These are phyloP conservation scores for Stenchaetothrips biformis DNA, from an alignment of 2,888 invertebrate species.

Conservation along the genomic window DNA sequence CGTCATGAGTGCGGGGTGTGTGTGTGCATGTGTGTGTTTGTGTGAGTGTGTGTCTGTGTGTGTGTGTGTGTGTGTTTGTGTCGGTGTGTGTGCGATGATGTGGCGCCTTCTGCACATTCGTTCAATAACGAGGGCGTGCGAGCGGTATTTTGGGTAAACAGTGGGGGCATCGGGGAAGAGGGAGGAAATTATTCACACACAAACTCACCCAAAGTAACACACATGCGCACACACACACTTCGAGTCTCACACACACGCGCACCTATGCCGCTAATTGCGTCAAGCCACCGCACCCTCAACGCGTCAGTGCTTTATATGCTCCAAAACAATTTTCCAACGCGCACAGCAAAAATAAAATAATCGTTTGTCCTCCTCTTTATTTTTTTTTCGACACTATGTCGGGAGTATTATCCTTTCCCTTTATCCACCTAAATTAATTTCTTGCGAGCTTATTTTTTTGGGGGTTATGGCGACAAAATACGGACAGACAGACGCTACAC, in stretches of 20 bases:
- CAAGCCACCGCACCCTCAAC: no score
- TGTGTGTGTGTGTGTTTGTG: neutral
- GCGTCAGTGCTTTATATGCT: neutral
- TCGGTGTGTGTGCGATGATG: neutral
- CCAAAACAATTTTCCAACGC: neutral
- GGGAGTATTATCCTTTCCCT: no score
- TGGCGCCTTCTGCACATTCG: neutral
- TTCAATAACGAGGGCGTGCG: neutral
- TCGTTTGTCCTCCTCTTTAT: neutral
- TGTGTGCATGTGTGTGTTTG: neutral
- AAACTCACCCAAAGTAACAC: neutral
- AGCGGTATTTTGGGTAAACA: neutral
- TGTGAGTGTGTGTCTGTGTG: neutral
- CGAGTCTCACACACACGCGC: no score
- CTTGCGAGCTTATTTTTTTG: no score
- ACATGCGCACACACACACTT: no score
- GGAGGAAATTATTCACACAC: neutral
- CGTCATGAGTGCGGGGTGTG: neutral
- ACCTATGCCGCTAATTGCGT: no score
- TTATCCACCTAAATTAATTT: no score
- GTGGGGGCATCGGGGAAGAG: neutral
- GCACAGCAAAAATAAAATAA: neutral
- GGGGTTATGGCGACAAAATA: no score
- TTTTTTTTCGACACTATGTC: neutral
- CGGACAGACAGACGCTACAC: no score